A percentile compares a stretch with the other conserved stretches of the same genome.
Conservation (phyloP, 2,113 vertebrate genomes). For the Vulpes ferrilata region DNA sequence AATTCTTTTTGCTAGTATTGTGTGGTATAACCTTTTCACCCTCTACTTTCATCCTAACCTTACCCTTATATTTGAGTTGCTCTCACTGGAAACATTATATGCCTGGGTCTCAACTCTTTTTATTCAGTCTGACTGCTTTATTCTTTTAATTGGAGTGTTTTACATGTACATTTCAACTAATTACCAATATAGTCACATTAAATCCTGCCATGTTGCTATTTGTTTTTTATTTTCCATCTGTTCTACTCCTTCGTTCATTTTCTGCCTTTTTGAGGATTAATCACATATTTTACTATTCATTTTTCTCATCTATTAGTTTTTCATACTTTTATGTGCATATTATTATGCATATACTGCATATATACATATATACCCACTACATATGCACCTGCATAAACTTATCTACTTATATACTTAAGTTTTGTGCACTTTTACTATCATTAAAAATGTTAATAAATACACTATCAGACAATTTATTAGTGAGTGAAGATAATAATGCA, state of each 20-base stretch:
- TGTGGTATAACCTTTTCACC: background rate
- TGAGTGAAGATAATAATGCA: background rate
- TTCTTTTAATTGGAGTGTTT: background rate
- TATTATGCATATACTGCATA: background rate
- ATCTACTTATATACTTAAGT: background rate
- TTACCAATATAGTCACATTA: background rate
- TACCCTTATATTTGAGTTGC: background rate
- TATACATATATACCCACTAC: background rate
- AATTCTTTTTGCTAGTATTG: background rate
- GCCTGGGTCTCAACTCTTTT: background rate
- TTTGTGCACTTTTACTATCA: background rate
- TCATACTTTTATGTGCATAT: background rate
- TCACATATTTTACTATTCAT: background rate
- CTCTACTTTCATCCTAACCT: background rate
- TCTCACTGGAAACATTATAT: background rate
- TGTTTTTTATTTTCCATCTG: constrained; percentile 3
- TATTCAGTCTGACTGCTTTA: background rate
- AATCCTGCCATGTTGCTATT: background rate
- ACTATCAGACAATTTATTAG: background rate
- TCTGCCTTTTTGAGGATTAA: background rate
- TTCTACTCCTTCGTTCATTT: constrained; percentile 38
- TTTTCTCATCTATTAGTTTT: background rate
- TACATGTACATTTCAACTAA: background rate
- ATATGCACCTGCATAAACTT: background rate
- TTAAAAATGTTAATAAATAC: background rate